These are phyloP conservation scores for Epinephelus lanceolatus DNA, from an alignment of 2,113 vertebrate genomes.

Conservation along the genomic window DNA sequence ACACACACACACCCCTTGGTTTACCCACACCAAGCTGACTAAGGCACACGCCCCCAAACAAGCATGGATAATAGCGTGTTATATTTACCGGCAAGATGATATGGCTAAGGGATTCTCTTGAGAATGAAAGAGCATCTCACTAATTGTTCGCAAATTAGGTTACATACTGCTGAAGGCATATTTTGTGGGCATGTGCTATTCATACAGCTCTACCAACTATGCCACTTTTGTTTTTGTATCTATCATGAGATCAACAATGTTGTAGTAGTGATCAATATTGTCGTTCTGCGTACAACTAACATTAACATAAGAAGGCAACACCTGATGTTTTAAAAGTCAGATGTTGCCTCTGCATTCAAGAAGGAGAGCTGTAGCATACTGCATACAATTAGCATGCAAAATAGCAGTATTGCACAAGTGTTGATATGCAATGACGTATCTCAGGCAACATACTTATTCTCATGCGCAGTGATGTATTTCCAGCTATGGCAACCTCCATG, in stretches of 20 bases:
- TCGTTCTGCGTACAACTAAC: background rate
- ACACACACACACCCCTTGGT: constrained; percentile 56
- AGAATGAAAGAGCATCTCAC: constrained; percentile 23
- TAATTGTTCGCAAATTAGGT: constrained; percentile 21
- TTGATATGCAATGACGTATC: constrained; percentile 1
- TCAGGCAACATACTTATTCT: background rate
- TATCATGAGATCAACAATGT: background rate
- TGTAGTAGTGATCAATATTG: background rate
- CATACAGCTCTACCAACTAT: background rate
- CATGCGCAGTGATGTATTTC: constrained; percentile 27
- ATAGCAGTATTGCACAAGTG: background rate
- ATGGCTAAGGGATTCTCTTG: constrained; percentile 5
- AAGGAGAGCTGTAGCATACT: background rate
- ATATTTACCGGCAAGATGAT: constrained; percentile 40
- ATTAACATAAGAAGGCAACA: background rate
- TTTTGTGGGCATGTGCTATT: background rate
- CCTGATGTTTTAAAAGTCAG: background rate
- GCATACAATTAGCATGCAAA: constrained; percentile 30
- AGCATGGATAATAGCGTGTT: constrained; percentile 37
- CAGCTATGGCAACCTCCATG: constrained; percentile 19
- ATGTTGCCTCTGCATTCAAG: constrained; percentile 12
- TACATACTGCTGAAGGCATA: background rate
- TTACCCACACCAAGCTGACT: constrained; percentile 38
- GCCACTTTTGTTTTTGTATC: background rate
- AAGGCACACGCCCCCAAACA: constrained; percentile 27